A percentile compares a stretch with the other conserved stretches of the same genome.
Conservation (phyloP, 2,888 invertebrate species). For the Protonemura montana region DNA sequence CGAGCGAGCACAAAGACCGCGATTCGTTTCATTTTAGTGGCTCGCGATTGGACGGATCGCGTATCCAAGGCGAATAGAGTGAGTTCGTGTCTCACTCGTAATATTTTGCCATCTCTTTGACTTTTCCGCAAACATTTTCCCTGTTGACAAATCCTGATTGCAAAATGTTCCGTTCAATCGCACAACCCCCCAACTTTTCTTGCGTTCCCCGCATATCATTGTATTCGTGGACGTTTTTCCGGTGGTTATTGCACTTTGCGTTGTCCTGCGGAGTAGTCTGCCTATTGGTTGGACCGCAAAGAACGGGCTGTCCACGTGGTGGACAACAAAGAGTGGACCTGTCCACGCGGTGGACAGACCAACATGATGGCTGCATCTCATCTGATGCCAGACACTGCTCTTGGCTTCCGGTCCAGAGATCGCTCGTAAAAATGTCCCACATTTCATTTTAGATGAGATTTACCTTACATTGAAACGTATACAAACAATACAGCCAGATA, state of each 20-base stretch:
- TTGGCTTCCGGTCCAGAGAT: slow-evolving; percentile 1
- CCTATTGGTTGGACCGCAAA: too few relatives aligned
- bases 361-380: neutral
- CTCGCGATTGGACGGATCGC: too few relatives aligned
- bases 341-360: neutral
- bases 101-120: neutral
- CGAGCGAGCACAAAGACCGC: neutral
- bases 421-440: slow-evolving; percentile 35
- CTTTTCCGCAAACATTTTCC: neutral
- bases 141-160: neutral
- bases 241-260: too few relatives aligned
- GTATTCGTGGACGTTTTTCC: neutral
- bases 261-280: too few relatives aligned
- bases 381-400: neutral
- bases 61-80: neutral
- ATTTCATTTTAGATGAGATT: slow-evolving; percentile 31
- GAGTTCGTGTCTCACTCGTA: neutral
- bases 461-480: slow-evolving; percentile 25
- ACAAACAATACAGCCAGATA: slow-evolving; percentile 38
- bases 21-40: neutral
- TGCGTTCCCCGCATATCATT: neutral
- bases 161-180: neutral
- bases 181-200: neutral
- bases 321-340: neutral
- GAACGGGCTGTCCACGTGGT: neutral